phyloP scores from a whole-genome alignment of 2,113 vertebrate species.

The Cyprichromis sp. region DNA sequence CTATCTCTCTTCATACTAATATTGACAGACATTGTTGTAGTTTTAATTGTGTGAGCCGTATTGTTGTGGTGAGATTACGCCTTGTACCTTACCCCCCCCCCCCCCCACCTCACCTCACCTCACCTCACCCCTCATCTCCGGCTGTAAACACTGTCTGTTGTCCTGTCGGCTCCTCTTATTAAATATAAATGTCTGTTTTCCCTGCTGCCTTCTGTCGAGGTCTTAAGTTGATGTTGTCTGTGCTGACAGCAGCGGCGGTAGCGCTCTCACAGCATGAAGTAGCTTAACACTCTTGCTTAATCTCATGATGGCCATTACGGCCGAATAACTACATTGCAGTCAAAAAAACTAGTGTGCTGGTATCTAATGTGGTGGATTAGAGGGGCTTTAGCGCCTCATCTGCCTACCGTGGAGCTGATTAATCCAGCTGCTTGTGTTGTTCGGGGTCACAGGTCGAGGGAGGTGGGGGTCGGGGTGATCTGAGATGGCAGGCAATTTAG shows the following conservation, averaged over 20 bases:
- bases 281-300: constrained; percentile 57
- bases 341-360: background rate
- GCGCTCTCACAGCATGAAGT: constrained; percentile 23
- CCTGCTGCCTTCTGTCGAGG: background rate
- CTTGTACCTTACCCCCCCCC: background rate
- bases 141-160: constrained; percentile 26
- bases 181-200: constrained; percentile 22
- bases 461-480: background rate
- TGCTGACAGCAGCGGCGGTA: background rate
- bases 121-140: background rate
- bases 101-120: background rate
- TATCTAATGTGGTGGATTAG: constrained; percentile 62
- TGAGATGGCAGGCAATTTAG: background rate
- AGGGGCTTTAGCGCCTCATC: constrained; percentile 50
- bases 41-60: constrained; percentile 49
- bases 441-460: constrained; percentile 16
- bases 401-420: constrained; percentile 24
- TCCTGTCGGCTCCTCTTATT: constrained; percentile 7
- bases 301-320: constrained; percentile 50
- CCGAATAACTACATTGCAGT: constrained; percentile 25
- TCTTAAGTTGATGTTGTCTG: constrained; percentile 46
- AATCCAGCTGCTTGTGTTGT: constrained; percentile 32
- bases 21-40: constrained; percentile 43
- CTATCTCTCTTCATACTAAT: constrained; percentile 44
- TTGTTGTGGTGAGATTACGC: constrained; percentile 49